Evolutionary conservation across 2,888 invertebrate species (phyloP).

Genomic region (Cataglyphis rosenhaueri): DNA sequence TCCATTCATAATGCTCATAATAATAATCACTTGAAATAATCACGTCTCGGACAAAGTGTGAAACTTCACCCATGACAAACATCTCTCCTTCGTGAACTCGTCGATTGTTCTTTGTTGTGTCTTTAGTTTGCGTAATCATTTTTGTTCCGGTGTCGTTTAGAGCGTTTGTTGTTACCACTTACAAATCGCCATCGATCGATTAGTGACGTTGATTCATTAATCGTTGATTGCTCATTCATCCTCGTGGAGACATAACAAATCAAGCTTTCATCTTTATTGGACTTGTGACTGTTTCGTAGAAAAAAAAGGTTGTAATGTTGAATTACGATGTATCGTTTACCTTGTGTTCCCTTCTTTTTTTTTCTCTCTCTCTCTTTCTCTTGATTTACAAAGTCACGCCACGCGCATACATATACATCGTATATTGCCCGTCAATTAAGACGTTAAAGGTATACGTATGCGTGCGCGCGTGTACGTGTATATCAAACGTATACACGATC

Average conservation of each 20-base stretch:
- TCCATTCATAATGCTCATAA: constrained; percentile 33
- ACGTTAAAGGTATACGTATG: constrained; percentile 16
- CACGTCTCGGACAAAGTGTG: constrained; percentile 20
- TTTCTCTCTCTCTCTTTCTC: constrained; percentile 47
- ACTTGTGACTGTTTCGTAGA: constrained; percentile 71
- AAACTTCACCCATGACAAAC: constrained; percentile 26
- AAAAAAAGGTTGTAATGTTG: constrained; percentile 69
- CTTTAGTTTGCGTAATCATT: constrained; percentile 35
- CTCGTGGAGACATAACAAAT: constrained; percentile 44
- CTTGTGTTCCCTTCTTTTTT: constrained; percentile 54
- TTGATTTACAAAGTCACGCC: constrained; percentile 27
- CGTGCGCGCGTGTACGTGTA: constrained; percentile 22
- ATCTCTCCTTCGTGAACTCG: constrained; percentile 33
- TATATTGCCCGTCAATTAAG: background rate
- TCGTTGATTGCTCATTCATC: constrained; percentile 51
- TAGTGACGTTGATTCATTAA: constrained; percentile 41
- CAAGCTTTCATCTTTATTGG: constrained; percentile 68
- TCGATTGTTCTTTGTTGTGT: constrained; percentile 46
- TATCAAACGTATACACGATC: constrained; percentile 45
- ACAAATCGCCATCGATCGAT: constrained; percentile 40
- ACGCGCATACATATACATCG: constrained; percentile 37
- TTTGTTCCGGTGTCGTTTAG: constrained; percentile 42
- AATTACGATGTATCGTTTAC: constrained; percentile 57
- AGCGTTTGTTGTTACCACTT: constrained; percentile 41
- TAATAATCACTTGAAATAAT: constrained; percentile 26